Percentiles rank a stretch among this genome's conserved stretches.
phyloP scores from a whole-genome alignment of 2,888 invertebrate species.

The Nemapogon koenigi region DNA sequence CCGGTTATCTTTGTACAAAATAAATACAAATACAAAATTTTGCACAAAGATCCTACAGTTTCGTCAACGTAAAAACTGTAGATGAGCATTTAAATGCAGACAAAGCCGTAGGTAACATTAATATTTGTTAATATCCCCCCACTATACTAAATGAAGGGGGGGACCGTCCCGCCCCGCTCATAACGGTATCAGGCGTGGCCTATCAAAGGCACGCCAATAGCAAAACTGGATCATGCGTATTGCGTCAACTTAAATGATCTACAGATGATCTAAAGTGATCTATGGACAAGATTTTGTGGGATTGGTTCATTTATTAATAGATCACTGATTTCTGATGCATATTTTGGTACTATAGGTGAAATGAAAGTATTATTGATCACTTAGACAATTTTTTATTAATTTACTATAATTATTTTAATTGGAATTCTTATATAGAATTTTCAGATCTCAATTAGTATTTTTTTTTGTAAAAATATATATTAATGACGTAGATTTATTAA shows the following conservation, averaged over 20 bases:
- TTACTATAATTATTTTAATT: neutral
- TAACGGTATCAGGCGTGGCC: slow-evolving; percentile 60
- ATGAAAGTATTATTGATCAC: neutral
- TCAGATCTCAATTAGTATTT: neutral
- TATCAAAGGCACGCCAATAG: slow-evolving; percentile 50
- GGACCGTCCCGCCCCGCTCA: slow-evolving; percentile 33
- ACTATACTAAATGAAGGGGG: neutral
- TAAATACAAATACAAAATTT: too few relatives aligned
- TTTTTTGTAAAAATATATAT: too few relatives aligned
- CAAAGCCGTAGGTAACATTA: too few relatives aligned
- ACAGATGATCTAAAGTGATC: slow-evolving; percentile 56
- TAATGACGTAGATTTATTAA: too few relatives aligned
- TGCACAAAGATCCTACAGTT: too few relatives aligned
- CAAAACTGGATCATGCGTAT: slow-evolving; percentile 37
- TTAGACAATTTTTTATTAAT: too few relatives aligned
- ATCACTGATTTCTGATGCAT: too few relatives aligned
- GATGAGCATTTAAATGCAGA: too few relatives aligned
- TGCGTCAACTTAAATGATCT: slow-evolving; percentile 6
- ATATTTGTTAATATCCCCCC: too few relatives aligned
- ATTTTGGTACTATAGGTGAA: neutral
- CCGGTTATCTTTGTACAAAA: too few relatives aligned
- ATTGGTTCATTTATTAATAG: too few relatives aligned
- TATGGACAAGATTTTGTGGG: slow-evolving; percentile 51
- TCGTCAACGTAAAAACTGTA: too few relatives aligned
- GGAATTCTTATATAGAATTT: neutral